These are phyloP conservation scores for Centruroides vittatus DNA, from an alignment of 1,140 invertebrate genomes.

Conservation along the genomic window DNA sequence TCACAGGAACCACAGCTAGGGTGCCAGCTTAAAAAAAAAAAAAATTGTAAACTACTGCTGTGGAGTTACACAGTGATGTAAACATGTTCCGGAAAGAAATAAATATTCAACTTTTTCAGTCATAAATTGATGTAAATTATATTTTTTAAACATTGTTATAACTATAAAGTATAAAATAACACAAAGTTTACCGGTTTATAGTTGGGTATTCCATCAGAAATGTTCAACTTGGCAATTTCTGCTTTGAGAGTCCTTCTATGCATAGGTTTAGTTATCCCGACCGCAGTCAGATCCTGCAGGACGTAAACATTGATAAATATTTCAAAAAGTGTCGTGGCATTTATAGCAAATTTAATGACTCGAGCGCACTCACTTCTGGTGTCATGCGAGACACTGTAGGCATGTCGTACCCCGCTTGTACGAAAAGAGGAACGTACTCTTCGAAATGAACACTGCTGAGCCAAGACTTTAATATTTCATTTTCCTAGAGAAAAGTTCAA, in stretches of 20 bases:
- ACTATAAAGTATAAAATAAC: constrained; percentile 1
- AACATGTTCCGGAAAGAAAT: neutral
- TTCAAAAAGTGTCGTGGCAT: neutral
- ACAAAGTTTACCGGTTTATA: constrained; percentile 16
- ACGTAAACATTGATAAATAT: constrained; percentile 1
- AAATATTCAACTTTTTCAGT: neutral
- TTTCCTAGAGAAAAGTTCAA: constrained; percentile 42
- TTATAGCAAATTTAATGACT: neutral
- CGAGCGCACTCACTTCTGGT: constrained; percentile 54
- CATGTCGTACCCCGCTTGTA: constrained; percentile 92
- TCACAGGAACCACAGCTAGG: no score
- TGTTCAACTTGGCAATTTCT: constrained; percentile 85
- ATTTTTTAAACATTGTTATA: neutral
- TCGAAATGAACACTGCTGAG: constrained; percentile 87
- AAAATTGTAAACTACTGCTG: no score
- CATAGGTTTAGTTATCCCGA: constrained; percentile 90
- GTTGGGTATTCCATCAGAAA: constrained; percentile 70
- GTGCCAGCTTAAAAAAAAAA: no score
- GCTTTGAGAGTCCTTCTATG: constrained; percentile 89
- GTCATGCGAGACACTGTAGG: constrained; percentile 95
- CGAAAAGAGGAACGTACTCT: constrained; percentile 87
- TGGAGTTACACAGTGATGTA: no score
- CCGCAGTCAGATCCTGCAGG: constrained; percentile 47
- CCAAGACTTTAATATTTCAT: constrained; percentile 88
- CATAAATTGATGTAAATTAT: neutral